These are phyloP conservation scores for Microcebus lehilahytsara DNA, from an alignment of 2,113 vertebrate genomes.

Conservation along the genomic window DNA sequence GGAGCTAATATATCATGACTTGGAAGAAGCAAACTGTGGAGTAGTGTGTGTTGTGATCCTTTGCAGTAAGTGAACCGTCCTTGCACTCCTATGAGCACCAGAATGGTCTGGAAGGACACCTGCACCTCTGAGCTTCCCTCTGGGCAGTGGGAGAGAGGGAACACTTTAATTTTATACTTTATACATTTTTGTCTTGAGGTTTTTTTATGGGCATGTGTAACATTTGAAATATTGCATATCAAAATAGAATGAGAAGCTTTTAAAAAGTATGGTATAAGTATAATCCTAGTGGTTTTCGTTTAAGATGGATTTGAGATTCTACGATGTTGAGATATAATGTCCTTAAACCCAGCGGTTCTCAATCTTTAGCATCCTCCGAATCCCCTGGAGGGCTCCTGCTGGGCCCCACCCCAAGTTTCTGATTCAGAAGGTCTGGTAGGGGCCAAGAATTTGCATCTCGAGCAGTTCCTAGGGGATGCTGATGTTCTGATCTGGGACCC, in stretches of 20 bases:
- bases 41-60: background rate
- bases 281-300: background rate
- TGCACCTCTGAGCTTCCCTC: background rate
- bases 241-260: background rate
- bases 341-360: background rate
- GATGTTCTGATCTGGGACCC: background rate
- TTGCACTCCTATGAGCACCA: rapidly evolving
- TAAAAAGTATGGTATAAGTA: background rate
- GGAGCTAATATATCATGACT: rapidly evolving
- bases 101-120: background rate
- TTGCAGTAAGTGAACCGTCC: background rate
- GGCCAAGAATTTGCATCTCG: background rate
- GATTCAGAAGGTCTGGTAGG: background rate
- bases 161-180: background rate
- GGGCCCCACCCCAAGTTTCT: background rate
- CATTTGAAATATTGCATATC: background rate
- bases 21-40: background rate
- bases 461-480: too few species aligned
- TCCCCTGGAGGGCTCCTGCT: background rate
- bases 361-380: background rate
- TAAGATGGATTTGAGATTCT: background rate
- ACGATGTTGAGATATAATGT: background rate
- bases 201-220: background rate
- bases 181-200: background rate
- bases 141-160: background rate